A percentile compares a stretch with the other conserved stretches of the same genome.
phyloP scores from a whole-genome alignment of 2,113 vertebrate species.

The Zootoca vivipara region DNA sequence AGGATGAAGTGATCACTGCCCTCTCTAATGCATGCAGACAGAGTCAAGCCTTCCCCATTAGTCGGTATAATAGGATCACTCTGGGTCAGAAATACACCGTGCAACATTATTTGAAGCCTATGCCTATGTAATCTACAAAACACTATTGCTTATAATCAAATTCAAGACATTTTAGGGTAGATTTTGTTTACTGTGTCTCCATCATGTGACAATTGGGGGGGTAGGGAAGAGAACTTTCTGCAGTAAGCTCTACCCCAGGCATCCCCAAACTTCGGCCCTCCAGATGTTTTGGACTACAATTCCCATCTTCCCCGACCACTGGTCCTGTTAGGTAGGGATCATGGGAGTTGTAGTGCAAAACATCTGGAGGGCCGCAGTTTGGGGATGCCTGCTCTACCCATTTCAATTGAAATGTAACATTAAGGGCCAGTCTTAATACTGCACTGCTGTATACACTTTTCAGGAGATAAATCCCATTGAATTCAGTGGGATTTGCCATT shows the following conservation, averaged over 20 bases:
- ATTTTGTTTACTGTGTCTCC: background rate
- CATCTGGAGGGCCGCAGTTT: too few relatives aligned
- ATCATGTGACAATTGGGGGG: background rate
- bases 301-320: too few relatives aligned
- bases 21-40: background rate
- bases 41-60: constrained; percentile 5
- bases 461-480: too few relatives aligned
- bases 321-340: too few relatives aligned
- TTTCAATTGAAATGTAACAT: too few relatives aligned
- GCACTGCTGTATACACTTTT: background rate
- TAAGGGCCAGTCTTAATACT: too few relatives aligned
- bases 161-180: background rate
- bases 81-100: background rate
- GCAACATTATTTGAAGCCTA: background rate
- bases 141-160: background rate
- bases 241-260: background rate
- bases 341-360: too few relatives aligned
- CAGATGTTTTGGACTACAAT: too few relatives aligned
- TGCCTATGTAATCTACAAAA: background rate
- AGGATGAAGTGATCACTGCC: background rate
- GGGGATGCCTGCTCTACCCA: too few relatives aligned
- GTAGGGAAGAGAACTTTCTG: background rate
- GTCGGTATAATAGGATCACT: background rate
- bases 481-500: too few relatives aligned
- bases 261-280: too few relatives aligned